Evolutionary conservation across 2,888 invertebrate genomes (phyloP).

Genomic region (Acanthococcus lagerstroemiae): DNA sequence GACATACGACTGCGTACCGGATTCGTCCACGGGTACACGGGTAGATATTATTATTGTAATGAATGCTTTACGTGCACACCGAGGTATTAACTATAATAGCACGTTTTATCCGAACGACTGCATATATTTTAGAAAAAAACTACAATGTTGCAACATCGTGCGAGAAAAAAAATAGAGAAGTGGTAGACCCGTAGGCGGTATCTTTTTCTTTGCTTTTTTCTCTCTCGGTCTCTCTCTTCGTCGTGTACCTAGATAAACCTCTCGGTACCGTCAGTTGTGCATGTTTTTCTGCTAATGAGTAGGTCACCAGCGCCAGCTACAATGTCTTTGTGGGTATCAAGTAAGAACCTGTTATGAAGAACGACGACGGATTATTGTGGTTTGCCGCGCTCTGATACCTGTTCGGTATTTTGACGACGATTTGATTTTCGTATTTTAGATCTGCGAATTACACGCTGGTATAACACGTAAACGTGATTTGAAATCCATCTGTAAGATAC

Average conservation of each 20-base stretch:
- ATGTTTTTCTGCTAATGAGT: conserved; percentile 20
- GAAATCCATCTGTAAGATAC: no score
- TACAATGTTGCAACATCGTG: conserved; percentile 23
- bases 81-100: not conserved
- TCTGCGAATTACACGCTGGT: no score
- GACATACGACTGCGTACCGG: no score
- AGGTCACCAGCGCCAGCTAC: conserved; percentile 17
- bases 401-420: conserved; percentile 8
- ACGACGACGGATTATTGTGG: conserved; percentile 16
- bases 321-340: conserved; percentile 15
- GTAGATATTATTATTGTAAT: not conserved
- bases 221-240: not conserved
- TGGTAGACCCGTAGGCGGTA: conserved; percentile 7
- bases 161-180: not conserved
- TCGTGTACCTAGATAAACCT: not conserved
- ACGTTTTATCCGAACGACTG: not conserved
- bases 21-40: not conserved
- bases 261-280: not conserved
- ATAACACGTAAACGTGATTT: no score
- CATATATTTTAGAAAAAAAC: not conserved
- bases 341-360: conserved; percentile 16
- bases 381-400: conserved; percentile 14
- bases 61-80: not conserved
- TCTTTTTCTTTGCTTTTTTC: not conserved
- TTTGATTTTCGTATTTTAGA: not conserved